Evolutionary conservation across 2,888 invertebrate genomes (phyloP).

Genomic region (Nomada lathburiana): DNA sequence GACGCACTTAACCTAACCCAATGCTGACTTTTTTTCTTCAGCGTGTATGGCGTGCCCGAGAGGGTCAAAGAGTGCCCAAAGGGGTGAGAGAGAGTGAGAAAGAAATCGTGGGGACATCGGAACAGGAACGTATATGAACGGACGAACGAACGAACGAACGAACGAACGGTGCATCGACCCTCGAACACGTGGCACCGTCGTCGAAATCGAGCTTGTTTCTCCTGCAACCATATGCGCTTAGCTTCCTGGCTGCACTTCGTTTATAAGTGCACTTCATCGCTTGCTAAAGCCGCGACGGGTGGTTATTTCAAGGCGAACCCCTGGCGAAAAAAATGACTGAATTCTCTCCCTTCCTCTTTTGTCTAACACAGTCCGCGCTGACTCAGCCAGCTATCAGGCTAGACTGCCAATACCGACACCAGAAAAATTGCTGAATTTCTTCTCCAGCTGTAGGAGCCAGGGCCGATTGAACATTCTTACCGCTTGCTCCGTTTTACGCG

Average conservation of each 20-base stretch:
- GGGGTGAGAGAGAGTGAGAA: neutral
- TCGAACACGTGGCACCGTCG: conserved; percentile 60
- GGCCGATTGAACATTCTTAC: neutral
- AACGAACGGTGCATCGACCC: conserved; percentile 56
- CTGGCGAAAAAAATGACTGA: conserved; percentile 21
- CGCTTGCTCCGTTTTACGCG: neutral
- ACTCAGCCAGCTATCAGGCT: conserved; percentile 46
- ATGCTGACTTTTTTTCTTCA: conserved; percentile 32
- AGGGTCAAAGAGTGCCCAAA: no score
- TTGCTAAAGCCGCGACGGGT: conserved; percentile 44
- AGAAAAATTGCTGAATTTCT: conserved; percentile 40
- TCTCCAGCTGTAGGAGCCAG: neutral
- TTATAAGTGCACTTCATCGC: conserved; percentile 67
- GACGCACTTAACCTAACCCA: conserved; percentile 52
- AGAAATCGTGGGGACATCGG: conserved; percentile 33
- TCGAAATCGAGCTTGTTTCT: conserved; percentile 42
- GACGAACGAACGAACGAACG: conserved; percentile 9
- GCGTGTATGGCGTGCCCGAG: no score
- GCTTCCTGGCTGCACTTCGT: conserved; percentile 57
- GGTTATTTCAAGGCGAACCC: conserved; percentile 70
- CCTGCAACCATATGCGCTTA: conserved; percentile 63
- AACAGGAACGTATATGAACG: conserved; percentile 14
- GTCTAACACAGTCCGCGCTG: conserved; percentile 53
- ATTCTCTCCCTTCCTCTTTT: conserved; percentile 49
- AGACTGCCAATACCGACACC: conserved; percentile 39